These are phyloP conservation scores for Teleogryllus oceanicus DNA, from an alignment of 2,888 invertebrate genomes.

Conservation along the genomic window DNA sequence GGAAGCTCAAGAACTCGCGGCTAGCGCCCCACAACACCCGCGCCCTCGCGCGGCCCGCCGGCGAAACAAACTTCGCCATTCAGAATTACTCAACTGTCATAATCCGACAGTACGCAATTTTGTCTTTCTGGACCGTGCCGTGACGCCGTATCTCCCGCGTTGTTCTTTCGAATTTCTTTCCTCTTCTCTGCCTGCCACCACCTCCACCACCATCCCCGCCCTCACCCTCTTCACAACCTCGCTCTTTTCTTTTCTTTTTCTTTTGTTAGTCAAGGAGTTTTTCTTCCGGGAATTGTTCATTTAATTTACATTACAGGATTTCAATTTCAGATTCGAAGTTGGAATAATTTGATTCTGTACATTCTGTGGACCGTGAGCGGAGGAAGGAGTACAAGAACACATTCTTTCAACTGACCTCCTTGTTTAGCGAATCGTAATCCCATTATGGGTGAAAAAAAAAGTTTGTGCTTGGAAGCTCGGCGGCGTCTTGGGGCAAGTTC, in stretches of 20 bases:
- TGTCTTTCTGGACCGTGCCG: slow-evolving; percentile 20
- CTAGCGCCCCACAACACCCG: background rate
- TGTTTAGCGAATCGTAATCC: slow-evolving; percentile 1
- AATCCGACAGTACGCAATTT: slow-evolving; percentile 30
- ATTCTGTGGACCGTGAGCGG: slow-evolving; percentile 23
- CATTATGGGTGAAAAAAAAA: slow-evolving; percentile 1
- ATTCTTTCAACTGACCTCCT: slow-evolving; percentile 18
- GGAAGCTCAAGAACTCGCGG: background rate
- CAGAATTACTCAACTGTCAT: slow-evolving; percentile 28
- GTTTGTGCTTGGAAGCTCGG: background rate
- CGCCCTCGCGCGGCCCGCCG: background rate
- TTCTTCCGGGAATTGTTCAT: slow-evolving; percentile 28
- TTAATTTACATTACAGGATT: slow-evolving; percentile 32
- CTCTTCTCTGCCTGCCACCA: background rate
- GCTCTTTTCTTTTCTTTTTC: slow-evolving; percentile 22
- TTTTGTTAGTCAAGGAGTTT: slow-evolving; percentile 32
- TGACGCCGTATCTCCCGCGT: background rate
- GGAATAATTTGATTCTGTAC: slow-evolving; percentile 28
- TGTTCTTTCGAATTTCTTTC: background rate
- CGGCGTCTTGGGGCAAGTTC: too few species aligned
- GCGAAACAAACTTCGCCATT: slow-evolving; percentile 31
- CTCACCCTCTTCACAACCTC: background rate
- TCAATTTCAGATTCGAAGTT: slow-evolving; percentile 30
- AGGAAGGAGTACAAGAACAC: background rate
- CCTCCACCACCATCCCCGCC: background rate